Evolutionary conservation across 2,797 vertebrate species (phyloP), one percentile per base, ranked within the genome.

Genomic region (Hirundo rustica): DNA sequence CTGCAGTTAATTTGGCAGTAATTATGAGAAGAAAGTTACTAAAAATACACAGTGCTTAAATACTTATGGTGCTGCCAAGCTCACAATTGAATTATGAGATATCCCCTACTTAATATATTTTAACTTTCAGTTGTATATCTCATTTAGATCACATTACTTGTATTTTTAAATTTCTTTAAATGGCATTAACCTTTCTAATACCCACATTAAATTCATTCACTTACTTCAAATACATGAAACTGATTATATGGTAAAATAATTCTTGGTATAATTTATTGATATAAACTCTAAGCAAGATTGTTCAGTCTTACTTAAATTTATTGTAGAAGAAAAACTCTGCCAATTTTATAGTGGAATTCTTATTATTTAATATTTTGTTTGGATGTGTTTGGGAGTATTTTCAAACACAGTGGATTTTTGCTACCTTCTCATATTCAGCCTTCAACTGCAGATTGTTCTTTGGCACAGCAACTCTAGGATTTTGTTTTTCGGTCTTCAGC

Each of bases 1-100:
- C 40, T 81, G 68, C 74, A 93, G 85, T 87, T 96, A 97, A 96
- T 97, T 97, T 95, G 71, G 70, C 74, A 92, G 77, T 74, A 93
- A 94, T 95, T 96, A 92, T 36, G 42, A 32, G 40, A 84, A 95
- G 65, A 88, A 93, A 95, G 85, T 89, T 91, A 22, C 60, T 93
- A 83, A 96, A 96, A 92, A 92, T 91, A 73, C 44, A 76, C 2
- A 60, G 64, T 45, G 20, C 18, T 96, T 93, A 89, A 95, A 94
- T 79, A 60, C 54, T 65, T 87, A 57, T 6, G 16, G 5, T 73
- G 19, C 25, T 82, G 57, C 34, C 34, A 93, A 93, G 61, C 25
- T 51, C 50, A n/a, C 44, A 27, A 58, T 60, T 91, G 55, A 77
- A 83, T 89, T 92, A 86, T 73, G 62, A 89, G 29, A 45, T 84